Conservation (phyloP, 2,113 vertebrate species). For the Tricholaema leucomelas region DNA sequence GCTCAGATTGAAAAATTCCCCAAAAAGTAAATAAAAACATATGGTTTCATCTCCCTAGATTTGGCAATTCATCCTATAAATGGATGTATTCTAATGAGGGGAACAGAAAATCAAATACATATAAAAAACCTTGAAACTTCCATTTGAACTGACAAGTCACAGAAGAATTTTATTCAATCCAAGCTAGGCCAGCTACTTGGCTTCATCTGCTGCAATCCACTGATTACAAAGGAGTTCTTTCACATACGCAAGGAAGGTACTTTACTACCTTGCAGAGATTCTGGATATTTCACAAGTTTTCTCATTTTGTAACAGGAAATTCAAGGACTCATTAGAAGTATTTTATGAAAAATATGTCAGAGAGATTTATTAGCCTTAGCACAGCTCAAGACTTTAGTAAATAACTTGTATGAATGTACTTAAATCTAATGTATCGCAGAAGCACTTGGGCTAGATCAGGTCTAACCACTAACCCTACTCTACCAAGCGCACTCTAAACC, state of each 20-base stretch:
- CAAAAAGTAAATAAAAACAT: background rate
- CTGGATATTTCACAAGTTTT: background rate
- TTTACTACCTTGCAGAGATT: background rate
- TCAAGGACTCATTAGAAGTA: background rate
- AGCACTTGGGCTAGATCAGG: too few relatives aligned
- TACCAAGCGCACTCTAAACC: too few relatives aligned
- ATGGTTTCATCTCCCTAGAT: background rate
- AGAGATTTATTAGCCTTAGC: background rate
- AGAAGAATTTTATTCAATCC: background rate
- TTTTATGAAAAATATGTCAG: background rate
- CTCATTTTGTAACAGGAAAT: background rate
- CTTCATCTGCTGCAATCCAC: background rate
- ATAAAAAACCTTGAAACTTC: background rate
- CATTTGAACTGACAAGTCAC: background rate
- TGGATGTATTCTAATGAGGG: background rate
- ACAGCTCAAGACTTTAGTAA: background rate
- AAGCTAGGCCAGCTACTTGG: background rate
- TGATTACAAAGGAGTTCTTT: background rate
- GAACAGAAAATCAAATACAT: background rate
- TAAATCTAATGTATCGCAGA: background rate
- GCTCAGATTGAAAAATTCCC: background rate
- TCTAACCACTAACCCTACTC: too few relatives aligned
- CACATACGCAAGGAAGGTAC: background rate
- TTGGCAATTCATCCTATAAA: background rate
- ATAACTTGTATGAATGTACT: background rate